Evolutionary conservation across 2,888 invertebrate genomes (phyloP).

Genomic region (Coleophora flavipennella): DNA sequence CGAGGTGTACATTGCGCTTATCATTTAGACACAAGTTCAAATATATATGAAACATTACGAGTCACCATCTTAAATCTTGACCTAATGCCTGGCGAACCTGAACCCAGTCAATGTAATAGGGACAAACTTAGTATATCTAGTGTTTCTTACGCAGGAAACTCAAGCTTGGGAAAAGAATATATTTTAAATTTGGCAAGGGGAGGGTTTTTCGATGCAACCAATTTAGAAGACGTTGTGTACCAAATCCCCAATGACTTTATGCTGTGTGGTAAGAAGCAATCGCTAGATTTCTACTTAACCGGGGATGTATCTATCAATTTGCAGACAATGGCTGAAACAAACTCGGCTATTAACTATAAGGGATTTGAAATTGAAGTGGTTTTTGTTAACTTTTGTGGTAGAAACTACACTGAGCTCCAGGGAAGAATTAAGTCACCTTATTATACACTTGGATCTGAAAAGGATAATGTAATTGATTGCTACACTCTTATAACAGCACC

Average conservation of each 20-base stretch:
- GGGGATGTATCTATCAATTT: slow-evolving; percentile 35
- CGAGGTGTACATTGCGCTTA: slow-evolving; percentile 49
- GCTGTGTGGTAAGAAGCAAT: slow-evolving; percentile 36
- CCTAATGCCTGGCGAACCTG: slow-evolving; percentile 27
- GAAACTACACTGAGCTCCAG: slow-evolving; percentile 79
- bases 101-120: slow-evolving; percentile 32
- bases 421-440: slow-evolving; percentile 72
- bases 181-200: slow-evolving; percentile 23
- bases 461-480: slow-evolving; percentile 54
- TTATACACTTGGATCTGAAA: background rate
- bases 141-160: background rate
- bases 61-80: slow-evolving; percentile 38
- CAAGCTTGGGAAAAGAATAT: slow-evolving; percentile 39
- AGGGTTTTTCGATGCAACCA: slow-evolving; percentile 25
- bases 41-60: slow-evolving; percentile 23
- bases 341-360: slow-evolving; percentile 37
- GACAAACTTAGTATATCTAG: slow-evolving; percentile 21
- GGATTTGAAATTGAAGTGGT: slow-evolving; percentile 79
- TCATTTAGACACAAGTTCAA: slow-evolving; percentile 23
- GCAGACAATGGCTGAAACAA: slow-evolving; percentile 36
- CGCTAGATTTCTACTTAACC: slow-evolving; percentile 39
- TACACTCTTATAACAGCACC: slow-evolving; percentile 77
- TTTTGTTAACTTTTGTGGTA: slow-evolving; percentile 55
- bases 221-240: slow-evolving; percentile 18
- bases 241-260: slow-evolving; percentile 23